Percentiles rank a stretch among this genome's conserved stretches.
Evolutionary conservation across 1,140 invertebrate species (phyloP).

Genomic region (Tetramorium simillimum): DNA sequence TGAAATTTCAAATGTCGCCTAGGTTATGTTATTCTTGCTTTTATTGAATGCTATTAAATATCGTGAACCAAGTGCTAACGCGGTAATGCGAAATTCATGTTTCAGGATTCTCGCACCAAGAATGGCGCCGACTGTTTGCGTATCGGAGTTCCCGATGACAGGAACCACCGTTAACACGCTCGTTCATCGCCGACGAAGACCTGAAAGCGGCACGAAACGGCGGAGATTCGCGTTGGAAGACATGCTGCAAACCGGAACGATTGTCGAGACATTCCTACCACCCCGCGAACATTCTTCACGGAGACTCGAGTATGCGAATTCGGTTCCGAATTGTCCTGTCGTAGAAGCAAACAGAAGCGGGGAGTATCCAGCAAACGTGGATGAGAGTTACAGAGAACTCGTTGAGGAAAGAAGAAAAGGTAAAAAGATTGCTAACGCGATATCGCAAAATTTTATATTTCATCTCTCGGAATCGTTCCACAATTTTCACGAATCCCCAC

Average conservation of each 20-base stretch:
- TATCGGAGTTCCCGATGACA: constrained; percentile 70
- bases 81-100: background rate
- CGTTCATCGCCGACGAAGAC: constrained; percentile 63
- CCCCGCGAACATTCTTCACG: constrained; percentile 61
- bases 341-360: constrained; percentile 32
- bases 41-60: background rate
- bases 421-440: constrained; percentile 3
- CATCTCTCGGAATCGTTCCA: no score
- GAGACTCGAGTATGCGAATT: constrained; percentile 56
- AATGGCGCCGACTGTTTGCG: constrained; percentile 78
- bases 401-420: constrained; percentile 70
- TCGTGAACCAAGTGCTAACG: background rate
- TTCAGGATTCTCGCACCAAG: constrained; percentile 10
- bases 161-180: constrained; percentile 64
- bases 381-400: constrained; percentile 66
- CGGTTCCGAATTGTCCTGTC: constrained; percentile 35
- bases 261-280: constrained; percentile 19
- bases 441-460: background rate
- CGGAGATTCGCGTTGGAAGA: constrained; percentile 60
- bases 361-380: constrained; percentile 37
- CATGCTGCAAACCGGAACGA: constrained; percentile 31
- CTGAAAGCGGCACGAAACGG: constrained; percentile 58
- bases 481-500: no score
- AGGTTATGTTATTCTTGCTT: background rate
- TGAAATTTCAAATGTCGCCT: no score